phyloP scores from a whole-genome alignment of 2,888 invertebrate genomes.

The Eupithecia abbreviata region DNA sequence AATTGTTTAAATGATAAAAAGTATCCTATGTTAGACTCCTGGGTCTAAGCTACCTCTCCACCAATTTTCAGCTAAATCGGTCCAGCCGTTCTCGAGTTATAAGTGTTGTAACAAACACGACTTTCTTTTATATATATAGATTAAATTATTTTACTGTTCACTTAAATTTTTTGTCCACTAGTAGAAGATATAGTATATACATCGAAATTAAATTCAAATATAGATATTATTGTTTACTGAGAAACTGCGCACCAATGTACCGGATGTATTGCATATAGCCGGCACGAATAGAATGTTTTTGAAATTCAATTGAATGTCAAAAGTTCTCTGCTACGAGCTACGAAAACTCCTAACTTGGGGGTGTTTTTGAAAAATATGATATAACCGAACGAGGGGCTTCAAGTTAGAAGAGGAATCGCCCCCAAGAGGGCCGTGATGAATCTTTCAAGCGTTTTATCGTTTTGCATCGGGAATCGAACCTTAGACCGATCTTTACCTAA shows the following conservation, averaged over 20 bases:
- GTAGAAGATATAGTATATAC: background rate
- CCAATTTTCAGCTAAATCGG: too few relatives aligned
- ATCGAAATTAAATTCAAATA: background rate
- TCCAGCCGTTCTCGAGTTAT: too few relatives aligned
- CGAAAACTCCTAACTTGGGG: constrained; percentile 38
- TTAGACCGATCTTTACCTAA: constrained; percentile 57
- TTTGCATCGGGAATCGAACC: constrained; percentile 76
- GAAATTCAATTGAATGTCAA: constrained; percentile 65
- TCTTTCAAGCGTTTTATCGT: constrained; percentile 81
- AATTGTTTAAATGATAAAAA: too few relatives aligned
- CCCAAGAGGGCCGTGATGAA: constrained; percentile 78
- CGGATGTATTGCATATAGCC: constrained; percentile 33
- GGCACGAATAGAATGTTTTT: constrained; percentile 47
- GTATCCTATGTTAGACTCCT: too few relatives aligned
- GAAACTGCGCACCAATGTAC: constrained; percentile 31
- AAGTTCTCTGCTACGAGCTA: constrained; percentile 58
- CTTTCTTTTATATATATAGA: too few relatives aligned
- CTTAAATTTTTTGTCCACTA: too few relatives aligned
- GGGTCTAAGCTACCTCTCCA: too few relatives aligned
- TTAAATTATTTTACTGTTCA: too few relatives aligned
- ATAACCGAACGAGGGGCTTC: constrained; percentile 70
- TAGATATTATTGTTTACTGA: background rate
- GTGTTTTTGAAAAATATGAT: constrained; percentile 79
- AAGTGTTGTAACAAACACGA: too few relatives aligned
- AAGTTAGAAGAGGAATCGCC: constrained; percentile 78